Conservation (phyloP, 2,888 invertebrate species). For the Pyrrhosoma nymphula region DNA sequence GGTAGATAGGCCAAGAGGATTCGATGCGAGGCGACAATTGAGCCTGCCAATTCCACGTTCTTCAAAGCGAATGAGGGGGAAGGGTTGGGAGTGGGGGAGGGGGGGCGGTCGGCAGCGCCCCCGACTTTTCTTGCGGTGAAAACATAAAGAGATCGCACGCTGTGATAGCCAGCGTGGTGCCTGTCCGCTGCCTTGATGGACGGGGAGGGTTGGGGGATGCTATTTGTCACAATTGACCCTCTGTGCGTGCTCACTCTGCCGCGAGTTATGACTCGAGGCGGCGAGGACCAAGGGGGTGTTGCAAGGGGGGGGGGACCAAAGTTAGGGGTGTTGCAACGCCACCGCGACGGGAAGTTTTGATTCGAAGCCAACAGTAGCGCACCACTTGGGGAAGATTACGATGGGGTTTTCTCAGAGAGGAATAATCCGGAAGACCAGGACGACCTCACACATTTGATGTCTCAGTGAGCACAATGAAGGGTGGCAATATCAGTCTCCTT, state of each 20-base stretch:
- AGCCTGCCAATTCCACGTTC: background rate
- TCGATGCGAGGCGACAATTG: background rate
- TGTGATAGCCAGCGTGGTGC: slow-evolving; percentile 32
- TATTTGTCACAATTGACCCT: slow-evolving; percentile 43
- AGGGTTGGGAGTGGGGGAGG: background rate
- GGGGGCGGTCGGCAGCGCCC: background rate
- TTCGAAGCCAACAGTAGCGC: slow-evolving; percentile 19
- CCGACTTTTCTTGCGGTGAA: background rate
- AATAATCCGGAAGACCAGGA: background rate
- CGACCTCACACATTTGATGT: background rate
- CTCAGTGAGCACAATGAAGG: background rate
- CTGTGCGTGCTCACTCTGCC: slow-evolving; percentile 13
- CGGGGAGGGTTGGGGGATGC: background rate
- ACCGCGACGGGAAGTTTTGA: background rate
- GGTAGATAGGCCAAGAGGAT: background rate
- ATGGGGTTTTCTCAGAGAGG: background rate
- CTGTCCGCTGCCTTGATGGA: background rate
- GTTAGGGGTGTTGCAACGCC: background rate
- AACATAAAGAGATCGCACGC: slow-evolving; percentile 33
- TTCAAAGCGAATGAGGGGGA: background rate
- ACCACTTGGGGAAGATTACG: background rate
- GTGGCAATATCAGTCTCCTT: background rate
- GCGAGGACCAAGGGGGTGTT: background rate
- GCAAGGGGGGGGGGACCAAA: too few relatives aligned
- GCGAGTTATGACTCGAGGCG: slow-evolving; percentile 15